Evolutionary conservation across 2,113 vertebrate genomes (phyloP).

Genomic region (Corythaixoides concolor): DNA sequence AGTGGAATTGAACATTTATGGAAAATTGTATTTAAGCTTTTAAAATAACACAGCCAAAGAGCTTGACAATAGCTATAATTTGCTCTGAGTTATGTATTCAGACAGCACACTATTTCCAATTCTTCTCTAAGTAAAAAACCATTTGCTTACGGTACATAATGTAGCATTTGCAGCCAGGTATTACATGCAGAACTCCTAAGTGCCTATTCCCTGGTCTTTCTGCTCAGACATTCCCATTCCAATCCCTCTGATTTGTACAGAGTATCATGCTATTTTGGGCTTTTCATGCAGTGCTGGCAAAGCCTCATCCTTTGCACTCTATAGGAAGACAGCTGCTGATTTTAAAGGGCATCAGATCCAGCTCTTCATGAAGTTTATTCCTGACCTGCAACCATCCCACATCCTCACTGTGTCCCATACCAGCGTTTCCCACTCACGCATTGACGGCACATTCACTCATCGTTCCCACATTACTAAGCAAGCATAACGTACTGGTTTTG

Average conservation of each 20-base stretch:
- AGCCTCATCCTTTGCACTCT: not conserved
- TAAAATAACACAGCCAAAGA: not conserved
- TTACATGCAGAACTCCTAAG: too few species aligned
- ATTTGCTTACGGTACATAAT: not conserved
- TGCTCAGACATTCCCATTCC: not conserved
- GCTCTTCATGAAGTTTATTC: not conserved
- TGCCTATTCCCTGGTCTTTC: not conserved
- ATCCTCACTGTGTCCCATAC: not conserved
- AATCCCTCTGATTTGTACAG: not conserved
- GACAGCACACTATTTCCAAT: not conserved
- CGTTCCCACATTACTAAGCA: not conserved
- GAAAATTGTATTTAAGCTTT: not conserved
- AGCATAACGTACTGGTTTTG: not conserved
- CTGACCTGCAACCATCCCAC: not conserved
- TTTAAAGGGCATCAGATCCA: not conserved
- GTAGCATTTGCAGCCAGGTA: not conserved
- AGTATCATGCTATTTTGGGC: too few species aligned
- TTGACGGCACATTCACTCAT: fast-evolving
- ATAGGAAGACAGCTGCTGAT: not conserved
- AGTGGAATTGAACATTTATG: not conserved
- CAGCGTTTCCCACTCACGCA: not conserved
- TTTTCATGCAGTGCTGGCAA: not conserved
- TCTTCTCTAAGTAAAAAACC: not conserved
- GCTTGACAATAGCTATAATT: not conserved
- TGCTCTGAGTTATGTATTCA: not conserved